Percentiles rank a stretch among this genome's conserved stretches.
Conservation (phyloP, 2,888 invertebrate genomes). For the Thymelicus sylvestris region DNA sequence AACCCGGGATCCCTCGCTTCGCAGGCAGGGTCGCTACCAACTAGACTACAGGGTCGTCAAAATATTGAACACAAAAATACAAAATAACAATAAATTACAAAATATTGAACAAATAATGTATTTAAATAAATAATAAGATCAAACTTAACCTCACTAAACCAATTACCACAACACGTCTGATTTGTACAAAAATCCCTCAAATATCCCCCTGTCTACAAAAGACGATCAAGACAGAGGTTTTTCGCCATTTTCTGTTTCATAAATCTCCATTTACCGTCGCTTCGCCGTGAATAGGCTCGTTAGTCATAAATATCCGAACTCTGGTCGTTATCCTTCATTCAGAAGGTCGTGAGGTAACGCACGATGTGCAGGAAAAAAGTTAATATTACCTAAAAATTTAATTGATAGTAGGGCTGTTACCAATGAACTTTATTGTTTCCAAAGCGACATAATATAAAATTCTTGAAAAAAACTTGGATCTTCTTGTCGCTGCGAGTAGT, state of each 20-base stretch:
- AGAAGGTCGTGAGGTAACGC: conserved; percentile 46
- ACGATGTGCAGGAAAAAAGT: conserved; percentile 35
- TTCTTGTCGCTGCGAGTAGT: too few species aligned
- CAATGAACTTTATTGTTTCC: too few species aligned
- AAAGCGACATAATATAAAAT: too few species aligned
- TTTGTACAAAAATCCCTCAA: conserved; percentile 12
- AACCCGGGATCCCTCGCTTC: too few species aligned
- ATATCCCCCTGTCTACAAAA: conserved; percentile 59
- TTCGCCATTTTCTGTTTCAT: conserved; percentile 79
- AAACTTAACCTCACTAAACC: not conserved
- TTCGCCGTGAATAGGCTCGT: conserved; percentile 80
- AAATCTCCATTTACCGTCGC: conserved; percentile 77
- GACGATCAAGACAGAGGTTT: conserved; percentile 71
- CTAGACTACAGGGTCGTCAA: too few species aligned
- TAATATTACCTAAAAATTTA: conserved; percentile 34
- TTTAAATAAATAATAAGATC: too few species aligned
- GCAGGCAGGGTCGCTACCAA: too few species aligned
- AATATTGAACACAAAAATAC: too few species aligned
- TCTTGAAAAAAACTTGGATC: too few species aligned
- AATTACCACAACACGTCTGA: not conserved
- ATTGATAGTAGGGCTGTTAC: not conserved
- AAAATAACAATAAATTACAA: too few species aligned
- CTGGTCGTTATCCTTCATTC: conserved; percentile 80
- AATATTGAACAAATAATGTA: too few species aligned
- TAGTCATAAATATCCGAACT: conserved; percentile 82